These are phyloP conservation scores for Zygothrica quintamaculata DNA, from an alignment of 2,888 invertebrate species.

Conservation along the genomic window DNA sequence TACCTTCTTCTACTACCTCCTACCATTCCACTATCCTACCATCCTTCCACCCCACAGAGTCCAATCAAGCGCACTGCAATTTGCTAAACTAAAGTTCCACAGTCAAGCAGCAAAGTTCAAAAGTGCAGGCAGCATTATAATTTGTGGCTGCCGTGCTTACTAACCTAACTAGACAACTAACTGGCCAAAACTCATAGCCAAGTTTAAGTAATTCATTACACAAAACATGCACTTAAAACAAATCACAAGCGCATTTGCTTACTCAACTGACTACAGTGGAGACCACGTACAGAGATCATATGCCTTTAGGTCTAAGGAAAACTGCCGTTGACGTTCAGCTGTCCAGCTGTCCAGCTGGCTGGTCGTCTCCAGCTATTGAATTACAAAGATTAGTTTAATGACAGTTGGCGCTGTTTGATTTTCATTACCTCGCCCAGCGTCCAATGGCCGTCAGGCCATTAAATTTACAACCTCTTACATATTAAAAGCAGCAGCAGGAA, in stretches of 20 bases:
- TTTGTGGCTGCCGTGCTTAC: slow-evolving; percentile 73
- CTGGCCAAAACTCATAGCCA: slow-evolving; percentile 41
- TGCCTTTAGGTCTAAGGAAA: too few relatives aligned
- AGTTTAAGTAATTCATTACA: slow-evolving; percentile 71
- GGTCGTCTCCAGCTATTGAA: slow-evolving; percentile 70
- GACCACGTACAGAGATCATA: too few relatives aligned
- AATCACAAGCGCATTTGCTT: slow-evolving; percentile 61
- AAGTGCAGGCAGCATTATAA: slow-evolving; percentile 76
- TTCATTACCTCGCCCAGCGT: slow-evolving; percentile 68
- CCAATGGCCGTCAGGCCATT: slow-evolving; percentile 66
- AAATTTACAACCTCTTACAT: slow-evolving; percentile 79
- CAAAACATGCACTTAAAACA: slow-evolving; percentile 62
- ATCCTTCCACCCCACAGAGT: slow-evolving; percentile 26
- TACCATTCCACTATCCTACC: background rate
- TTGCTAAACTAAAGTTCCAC: slow-evolving; percentile 61
- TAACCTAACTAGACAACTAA: slow-evolving; percentile 47
- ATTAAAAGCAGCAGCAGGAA: slow-evolving; percentile 51
- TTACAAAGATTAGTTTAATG: slow-evolving; percentile 82
- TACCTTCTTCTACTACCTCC: background rate
- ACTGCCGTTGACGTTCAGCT: slow-evolving; percentile 11
- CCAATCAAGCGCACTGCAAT: slow-evolving; percentile 70
- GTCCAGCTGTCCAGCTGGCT: slow-evolving; percentile 7
- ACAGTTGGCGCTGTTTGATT: slow-evolving; percentile 81
- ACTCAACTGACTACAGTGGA: slow-evolving; percentile 14
- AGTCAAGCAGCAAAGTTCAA: slow-evolving; percentile 64